phyloP scores from a whole-genome alignment of 2,113 vertebrate species.

The Sinocyclocheilus grahami region DNA sequence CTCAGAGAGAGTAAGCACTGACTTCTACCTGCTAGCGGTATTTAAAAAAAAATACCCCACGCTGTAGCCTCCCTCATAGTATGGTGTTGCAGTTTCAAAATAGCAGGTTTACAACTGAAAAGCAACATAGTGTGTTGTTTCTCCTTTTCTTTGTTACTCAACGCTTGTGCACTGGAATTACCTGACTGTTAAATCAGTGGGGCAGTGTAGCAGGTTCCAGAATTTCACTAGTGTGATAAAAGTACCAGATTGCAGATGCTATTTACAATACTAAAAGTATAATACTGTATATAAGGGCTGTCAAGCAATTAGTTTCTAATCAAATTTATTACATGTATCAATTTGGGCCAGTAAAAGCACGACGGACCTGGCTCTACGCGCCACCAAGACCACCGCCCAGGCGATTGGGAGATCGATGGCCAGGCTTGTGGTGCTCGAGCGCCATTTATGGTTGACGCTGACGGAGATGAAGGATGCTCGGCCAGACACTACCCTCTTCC shows the following conservation, averaged over 20 bases:
- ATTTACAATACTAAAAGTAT: neutral
- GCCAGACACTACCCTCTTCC: too few relatives aligned
- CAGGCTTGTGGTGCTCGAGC: too few relatives aligned
- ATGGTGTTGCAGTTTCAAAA: neutral
- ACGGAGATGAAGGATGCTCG: too few relatives aligned
- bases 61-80: neutral
- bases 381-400: too few relatives aligned
- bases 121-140: neutral
- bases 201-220: neutral
- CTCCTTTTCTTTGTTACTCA: neutral
- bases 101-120: neutral
- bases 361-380: too few relatives aligned
- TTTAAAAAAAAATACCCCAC: neutral
- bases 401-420: too few relatives aligned
- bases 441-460: too few relatives aligned
- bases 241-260: neutral
- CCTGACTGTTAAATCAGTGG: neutral
- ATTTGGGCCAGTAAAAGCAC: too few relatives aligned
- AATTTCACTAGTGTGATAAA: neutral
- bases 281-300: neutral
- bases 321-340: neutral
- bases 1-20: neutral
- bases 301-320: neutral
- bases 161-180: neutral
- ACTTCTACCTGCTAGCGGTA: neutral